Conservation (phyloP, 2,888 invertebrate species). For the Ectobius pallidus region DNA sequence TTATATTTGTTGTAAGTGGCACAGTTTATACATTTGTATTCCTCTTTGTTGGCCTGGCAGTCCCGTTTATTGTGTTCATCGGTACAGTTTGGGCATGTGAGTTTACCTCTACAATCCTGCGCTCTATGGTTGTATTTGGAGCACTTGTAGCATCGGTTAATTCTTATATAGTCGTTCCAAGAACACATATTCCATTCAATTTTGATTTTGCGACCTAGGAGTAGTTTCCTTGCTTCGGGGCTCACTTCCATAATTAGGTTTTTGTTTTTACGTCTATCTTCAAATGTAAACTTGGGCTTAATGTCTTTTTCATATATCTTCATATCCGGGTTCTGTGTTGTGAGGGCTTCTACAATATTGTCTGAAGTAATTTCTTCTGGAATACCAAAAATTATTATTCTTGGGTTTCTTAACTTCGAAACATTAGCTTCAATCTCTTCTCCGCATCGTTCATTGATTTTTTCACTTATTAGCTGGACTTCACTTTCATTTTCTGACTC, state of each 20-base stretch:
- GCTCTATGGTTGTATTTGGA: background rate
- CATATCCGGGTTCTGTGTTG: background rate
- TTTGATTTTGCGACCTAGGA: background rate
- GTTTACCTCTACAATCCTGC: background rate
- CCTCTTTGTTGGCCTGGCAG: background rate
- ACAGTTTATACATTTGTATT: background rate
- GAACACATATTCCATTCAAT: background rate
- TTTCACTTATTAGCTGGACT: background rate
- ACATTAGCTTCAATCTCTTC: background rate
- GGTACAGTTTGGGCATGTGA: background rate
- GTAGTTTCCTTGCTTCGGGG: background rate
- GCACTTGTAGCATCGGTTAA: background rate
- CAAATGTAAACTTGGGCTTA: background rate
- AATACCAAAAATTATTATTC: background rate
- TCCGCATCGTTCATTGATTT: background rate
- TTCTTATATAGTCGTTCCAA: background rate
- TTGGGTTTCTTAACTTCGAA: background rate
- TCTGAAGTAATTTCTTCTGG: no score
- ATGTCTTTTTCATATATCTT: background rate
- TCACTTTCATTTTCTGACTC: no score
- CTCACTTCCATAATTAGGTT: background rate
- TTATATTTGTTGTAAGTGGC: background rate
- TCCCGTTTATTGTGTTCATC: background rate
- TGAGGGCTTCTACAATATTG: no score
- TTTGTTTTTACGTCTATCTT: background rate